phyloP scores from a whole-genome alignment of 2,888 invertebrate species.

The Ormyrus pomaceus region DNA sequence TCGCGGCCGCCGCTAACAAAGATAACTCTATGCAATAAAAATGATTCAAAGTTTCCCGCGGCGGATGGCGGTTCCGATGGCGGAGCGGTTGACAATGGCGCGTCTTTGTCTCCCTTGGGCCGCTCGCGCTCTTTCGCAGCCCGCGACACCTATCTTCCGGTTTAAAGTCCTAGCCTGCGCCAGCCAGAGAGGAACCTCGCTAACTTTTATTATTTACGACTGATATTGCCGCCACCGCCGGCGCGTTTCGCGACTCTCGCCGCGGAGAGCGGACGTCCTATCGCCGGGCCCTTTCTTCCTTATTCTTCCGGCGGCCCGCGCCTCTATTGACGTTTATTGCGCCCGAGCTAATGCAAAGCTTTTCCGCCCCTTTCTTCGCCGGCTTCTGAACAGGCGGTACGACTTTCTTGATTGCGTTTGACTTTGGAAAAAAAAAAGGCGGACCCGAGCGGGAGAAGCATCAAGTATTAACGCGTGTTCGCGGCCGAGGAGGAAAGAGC shows the following conservation, averaged over 20 bases:
- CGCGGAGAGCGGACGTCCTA: slow-evolving; percentile 40
- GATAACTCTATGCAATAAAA: slow-evolving; percentile 77
- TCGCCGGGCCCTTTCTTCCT: slow-evolving; percentile 42
- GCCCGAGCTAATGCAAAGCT: slow-evolving; percentile 32
- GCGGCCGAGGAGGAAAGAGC: slow-evolving; percentile 19
- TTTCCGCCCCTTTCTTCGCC: slow-evolving; percentile 13
- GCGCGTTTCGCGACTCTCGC: slow-evolving; percentile 50
- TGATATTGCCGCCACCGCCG: slow-evolving; percentile 72
- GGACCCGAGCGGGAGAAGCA: background rate
- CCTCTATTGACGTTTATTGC: slow-evolving; percentile 40
- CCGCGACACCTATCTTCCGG: slow-evolving; percentile 76
- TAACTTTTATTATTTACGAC: slow-evolving; percentile 76
- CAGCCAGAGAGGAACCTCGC: slow-evolving; percentile 74
- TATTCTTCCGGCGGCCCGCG: slow-evolving; percentile 24
- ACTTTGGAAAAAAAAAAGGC: slow-evolving; percentile 9
- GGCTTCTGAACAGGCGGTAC: background rate
- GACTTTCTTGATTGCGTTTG: slow-evolving; percentile 31
- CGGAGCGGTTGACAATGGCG: slow-evolving; percentile 75
- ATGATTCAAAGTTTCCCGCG: slow-evolving; percentile 77
- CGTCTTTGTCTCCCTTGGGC: slow-evolving; percentile 73
- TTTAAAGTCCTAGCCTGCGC: slow-evolving; percentile 73
- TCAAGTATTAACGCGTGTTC: slow-evolving; percentile 1
- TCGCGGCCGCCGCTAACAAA: slow-evolving; percentile 75
- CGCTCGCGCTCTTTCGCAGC: slow-evolving; percentile 38
- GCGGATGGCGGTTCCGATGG: slow-evolving; percentile 76